These are phyloP conservation scores for Plutomurus gul DNA, from an alignment of 1,140 invertebrate species.

Conservation along the genomic window DNA sequence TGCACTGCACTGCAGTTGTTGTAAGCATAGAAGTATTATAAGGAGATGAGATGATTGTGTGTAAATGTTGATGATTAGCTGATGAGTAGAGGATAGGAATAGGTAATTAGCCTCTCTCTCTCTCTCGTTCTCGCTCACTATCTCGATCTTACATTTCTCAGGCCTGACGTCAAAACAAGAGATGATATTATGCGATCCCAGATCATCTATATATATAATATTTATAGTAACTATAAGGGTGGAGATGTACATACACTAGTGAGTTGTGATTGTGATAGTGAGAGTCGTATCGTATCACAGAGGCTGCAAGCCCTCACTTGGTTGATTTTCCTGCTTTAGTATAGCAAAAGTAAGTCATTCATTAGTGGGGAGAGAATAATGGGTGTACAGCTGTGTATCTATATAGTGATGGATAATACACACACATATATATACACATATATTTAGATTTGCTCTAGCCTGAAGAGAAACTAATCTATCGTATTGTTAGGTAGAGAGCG, in stretches of 20 bases:
- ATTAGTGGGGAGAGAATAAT: background rate
- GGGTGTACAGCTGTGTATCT: background rate
- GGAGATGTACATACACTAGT: no score
- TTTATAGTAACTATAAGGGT: no score
- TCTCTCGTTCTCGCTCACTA: no score
- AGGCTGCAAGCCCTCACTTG: background rate
- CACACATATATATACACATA: background rate
- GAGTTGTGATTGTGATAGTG: no score
- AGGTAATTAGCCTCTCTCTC: background rate
- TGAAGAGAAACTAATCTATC: no score
- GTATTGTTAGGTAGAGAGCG: no score
- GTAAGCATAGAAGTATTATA: background rate
- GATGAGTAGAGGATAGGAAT: background rate
- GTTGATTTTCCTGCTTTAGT: background rate
- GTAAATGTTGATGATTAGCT: slow-evolving; percentile 2
- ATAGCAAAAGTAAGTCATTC: background rate
- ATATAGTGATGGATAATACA: background rate
- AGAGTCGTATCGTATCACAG: background rate
- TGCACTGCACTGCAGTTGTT: no score
- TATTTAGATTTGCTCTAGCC: background rate
- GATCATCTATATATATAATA: no score
- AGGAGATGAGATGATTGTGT: background rate
- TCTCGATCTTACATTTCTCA: background rate
- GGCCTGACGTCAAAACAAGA: background rate
- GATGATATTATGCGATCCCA: no score